Conservation (phyloP, 2,888 invertebrate species). For the Poecilus cupreus region DNA sequence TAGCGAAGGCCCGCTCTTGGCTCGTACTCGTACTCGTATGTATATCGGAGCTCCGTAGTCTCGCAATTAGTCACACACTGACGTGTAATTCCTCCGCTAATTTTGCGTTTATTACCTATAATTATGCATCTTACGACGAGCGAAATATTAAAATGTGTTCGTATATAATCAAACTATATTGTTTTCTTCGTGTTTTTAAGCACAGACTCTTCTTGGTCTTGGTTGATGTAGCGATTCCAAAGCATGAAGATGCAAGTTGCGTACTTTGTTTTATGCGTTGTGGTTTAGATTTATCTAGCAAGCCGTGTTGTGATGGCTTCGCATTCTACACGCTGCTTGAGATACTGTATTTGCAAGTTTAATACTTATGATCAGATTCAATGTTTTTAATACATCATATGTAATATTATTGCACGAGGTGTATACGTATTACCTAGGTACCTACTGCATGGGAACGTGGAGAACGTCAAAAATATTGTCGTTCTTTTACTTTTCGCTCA, state of each 20-base stretch:
- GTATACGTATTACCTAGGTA: no score
- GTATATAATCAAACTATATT: conserved; percentile 40
- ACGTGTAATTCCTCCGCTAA: conserved; percentile 56
- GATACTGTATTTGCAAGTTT: conserved; percentile 14
- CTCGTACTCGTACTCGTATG: conserved; percentile 1
- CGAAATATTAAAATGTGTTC: conserved; percentile 55
- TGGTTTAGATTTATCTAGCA: conserved; percentile 23
- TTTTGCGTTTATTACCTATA: conserved; percentile 59
- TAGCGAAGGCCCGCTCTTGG: no score
- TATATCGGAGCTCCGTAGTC: conserved; percentile 38
- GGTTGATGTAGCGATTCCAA: not conserved
- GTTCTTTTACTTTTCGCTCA: no score
- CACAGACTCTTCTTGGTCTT: not conserved
- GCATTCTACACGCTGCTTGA: not conserved
- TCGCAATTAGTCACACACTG: conserved; percentile 59
- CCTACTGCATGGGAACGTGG: not conserved
- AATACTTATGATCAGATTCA: conserved; percentile 13
- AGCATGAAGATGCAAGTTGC: conserved; percentile 4
- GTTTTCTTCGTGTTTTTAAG: conserved; percentile 33
- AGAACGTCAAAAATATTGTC: no score
- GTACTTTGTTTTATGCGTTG: conserved; percentile 28
- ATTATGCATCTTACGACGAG: conserved; percentile 58
- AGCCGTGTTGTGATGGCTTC: not conserved
- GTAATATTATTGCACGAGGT: no score
- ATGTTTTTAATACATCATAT: no score